Conservation (phyloP, 1,140 invertebrate species). For the Drosophila carrolli region DNA sequence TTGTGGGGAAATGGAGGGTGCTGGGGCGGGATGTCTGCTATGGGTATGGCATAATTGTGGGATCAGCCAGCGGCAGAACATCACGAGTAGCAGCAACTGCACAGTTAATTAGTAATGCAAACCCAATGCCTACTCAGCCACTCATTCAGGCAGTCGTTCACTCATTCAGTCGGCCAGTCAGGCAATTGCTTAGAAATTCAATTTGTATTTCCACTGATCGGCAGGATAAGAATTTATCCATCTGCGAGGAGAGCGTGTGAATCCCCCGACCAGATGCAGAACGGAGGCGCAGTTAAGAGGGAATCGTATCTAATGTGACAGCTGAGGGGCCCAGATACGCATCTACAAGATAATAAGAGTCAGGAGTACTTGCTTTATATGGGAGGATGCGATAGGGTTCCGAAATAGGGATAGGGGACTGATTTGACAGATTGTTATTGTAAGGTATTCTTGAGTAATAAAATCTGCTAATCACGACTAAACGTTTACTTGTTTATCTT, state of each 20-base stretch:
- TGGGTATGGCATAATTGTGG: conserved; percentile 80
- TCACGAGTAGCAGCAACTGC: conserved; percentile 31
- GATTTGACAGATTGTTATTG: background rate
- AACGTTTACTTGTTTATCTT: no score
- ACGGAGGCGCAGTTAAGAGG: conserved; percentile 18
- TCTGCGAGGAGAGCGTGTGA: conserved; percentile 64
- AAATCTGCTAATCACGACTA: background rate
- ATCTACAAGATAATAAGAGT: conserved; percentile 42
- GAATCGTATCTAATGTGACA: conserved; percentile 50
- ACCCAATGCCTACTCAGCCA: conserved; percentile 61
- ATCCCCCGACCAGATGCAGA: conserved; percentile 47
- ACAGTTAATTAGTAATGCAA: conserved; percentile 76
- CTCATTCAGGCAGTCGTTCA: conserved; percentile 51
- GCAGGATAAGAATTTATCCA: conserved; percentile 61
- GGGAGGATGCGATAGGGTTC: background rate
- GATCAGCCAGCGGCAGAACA: conserved; percentile 53
- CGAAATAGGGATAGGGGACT: no score
- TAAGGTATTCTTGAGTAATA: background rate
- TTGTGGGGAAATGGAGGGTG: background rate
- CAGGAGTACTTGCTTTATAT: conserved; percentile 4
- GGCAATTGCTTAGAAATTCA: conserved; percentile 55
- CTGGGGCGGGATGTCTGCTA: conserved; percentile 51
- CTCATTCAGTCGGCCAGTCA: conserved; percentile 36
- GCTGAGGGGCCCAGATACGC: conserved; percentile 38
- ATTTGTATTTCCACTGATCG: conserved; percentile 57